phyloP scores from a whole-genome alignment of 2,888 invertebrate genomes.

The Pristionchus japonicus region DNA sequence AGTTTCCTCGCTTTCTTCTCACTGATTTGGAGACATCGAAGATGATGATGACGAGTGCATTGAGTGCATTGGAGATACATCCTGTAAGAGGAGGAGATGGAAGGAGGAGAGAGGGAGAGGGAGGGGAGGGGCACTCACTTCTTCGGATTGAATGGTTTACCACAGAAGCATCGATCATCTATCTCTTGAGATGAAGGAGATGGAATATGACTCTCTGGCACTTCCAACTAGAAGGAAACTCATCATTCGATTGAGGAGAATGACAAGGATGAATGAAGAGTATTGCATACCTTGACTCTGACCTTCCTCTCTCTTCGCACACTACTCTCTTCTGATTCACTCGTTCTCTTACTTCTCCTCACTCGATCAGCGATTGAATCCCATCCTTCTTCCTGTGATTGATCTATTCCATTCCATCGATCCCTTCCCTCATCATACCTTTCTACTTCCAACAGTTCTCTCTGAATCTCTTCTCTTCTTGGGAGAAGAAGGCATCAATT shows the following conservation, averaged over 20 bases:
- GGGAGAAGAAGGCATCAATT: slow-evolving; percentile 15
- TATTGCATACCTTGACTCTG: slow-evolving; percentile 3
- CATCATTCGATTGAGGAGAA: too few relatives aligned
- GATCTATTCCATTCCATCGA: too few relatives aligned
- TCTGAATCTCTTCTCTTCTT: slow-evolving; percentile 34
- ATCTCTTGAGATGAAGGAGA: not conserved
- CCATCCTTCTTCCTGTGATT: not conserved
- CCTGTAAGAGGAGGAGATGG: slow-evolving; percentile 52
- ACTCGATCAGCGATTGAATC: slow-evolving; percentile 32
- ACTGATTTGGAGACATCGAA: slow-evolving; percentile 93
- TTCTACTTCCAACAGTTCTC: slow-evolving; percentile 28
- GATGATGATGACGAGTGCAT: slow-evolving; percentile 99
- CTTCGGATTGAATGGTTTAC: slow-evolving; percentile 54
- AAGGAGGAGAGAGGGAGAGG: not conserved
- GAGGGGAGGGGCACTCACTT: slow-evolving; percentile 46
- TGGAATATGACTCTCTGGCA: slow-evolving; percentile 3
- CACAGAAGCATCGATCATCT: slow-evolving; percentile 54
- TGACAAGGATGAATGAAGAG: too few relatives aligned
- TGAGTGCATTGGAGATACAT: slow-evolving; percentile 98
- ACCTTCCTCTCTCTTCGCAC: not conserved
- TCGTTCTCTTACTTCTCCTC: slow-evolving; percentile 34
- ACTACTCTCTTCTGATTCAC: slow-evolving; percentile 37
- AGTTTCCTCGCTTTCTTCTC: slow-evolving; percentile 83
- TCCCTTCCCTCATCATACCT: not conserved
- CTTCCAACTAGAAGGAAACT: not conserved